These are phyloP conservation scores for Thereva unica DNA, from an alignment of 2,888 invertebrate species.

Conservation along the genomic window DNA sequence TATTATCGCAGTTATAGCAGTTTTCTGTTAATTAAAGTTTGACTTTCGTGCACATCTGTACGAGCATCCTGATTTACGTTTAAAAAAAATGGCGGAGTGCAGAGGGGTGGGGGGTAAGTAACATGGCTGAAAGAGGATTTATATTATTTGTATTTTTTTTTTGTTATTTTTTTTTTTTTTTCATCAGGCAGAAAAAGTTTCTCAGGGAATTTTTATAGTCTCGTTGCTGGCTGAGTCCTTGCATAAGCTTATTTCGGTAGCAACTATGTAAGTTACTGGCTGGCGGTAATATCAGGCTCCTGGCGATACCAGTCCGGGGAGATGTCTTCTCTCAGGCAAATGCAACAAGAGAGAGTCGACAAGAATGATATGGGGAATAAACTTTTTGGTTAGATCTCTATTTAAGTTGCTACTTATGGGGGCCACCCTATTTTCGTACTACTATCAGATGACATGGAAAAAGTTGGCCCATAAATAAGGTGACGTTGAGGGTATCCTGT, in stretches of 20 bases:
- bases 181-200: too few relatives aligned
- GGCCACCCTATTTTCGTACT: constrained; percentile 16
- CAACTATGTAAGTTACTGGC: too few relatives aligned
- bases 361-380: constrained; percentile 7
- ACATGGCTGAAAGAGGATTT: not conserved
- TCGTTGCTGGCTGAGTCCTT: too few relatives aligned
- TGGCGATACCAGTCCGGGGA: too few relatives aligned
- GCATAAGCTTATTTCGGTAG: too few relatives aligned
- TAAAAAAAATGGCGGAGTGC: not conserved
- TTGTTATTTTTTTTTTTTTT: too few relatives aligned
- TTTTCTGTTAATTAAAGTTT: constrained; percentile 30
- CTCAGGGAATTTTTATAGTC: too few relatives aligned
- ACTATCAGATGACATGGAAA: constrained; percentile 34
- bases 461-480: constrained; percentile 31
- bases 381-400: not conserved
- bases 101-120: constrained; percentile 10
- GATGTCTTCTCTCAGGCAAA: too few relatives aligned
- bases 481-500: constrained; percentile 12
- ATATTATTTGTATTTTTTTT: not conserved
- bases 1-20: constrained; percentile 20
- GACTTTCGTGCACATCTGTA: constrained; percentile 24
- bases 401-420: constrained; percentile 24
- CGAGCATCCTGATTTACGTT: constrained; percentile 7
- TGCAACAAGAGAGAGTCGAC: not conserved
- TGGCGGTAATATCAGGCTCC: too few relatives aligned